Evolutionary conservation across 2,113 vertebrate species (phyloP), one percentile per base, ranked within the genome.

Genomic region (Syrmaticus mikado): DNA sequence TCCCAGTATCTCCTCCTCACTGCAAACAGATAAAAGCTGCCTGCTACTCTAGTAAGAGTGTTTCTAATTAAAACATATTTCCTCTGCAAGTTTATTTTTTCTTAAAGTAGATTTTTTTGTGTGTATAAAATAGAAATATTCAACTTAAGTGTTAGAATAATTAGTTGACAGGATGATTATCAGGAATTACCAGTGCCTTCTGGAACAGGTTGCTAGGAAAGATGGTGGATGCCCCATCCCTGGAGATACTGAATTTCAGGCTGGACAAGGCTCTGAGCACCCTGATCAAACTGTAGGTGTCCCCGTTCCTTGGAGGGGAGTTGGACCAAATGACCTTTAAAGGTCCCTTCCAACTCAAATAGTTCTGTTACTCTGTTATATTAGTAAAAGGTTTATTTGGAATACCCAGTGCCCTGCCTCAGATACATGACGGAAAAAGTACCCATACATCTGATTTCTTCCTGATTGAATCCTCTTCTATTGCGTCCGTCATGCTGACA

Each of bases 21-120:
- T 0, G 0, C 65, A 86, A 38, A 48, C 1, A 74, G 38, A 28
- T 58, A 41, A 71, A 50, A 79, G 52, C n/a, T 84, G 43, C 30
- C 41, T 45, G 20, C 38, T 57, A 38, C 84, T 72, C 46, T 76
- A 48, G 14, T 50, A 76, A 45, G 32, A 55, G 22, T 57, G 17
- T 11, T 81, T 87, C 32, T 76, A 34, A 36, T 36, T 19, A 65
- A 66, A n/a, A 60, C 4, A 0, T 22, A 8, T 58, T 3, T 82
- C 50, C 74, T 70, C 25, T 72, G 4, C 1, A 2, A n/a, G 21
- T 92, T 89, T 62, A 20, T 83, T 88, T 83, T 92, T 84, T 66
- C 52, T 84, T 41, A 86, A 67, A 40, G 40, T 27, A 40, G 10
- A 28, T 28, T 65, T 38, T 34, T 38, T 25, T 79, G 34, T 46